Percentiles rank a stretch among this genome's conserved stretches.
Conservation (phyloP, 92 coral and sea anemone species). For the Phenganax marumi region DNA sequence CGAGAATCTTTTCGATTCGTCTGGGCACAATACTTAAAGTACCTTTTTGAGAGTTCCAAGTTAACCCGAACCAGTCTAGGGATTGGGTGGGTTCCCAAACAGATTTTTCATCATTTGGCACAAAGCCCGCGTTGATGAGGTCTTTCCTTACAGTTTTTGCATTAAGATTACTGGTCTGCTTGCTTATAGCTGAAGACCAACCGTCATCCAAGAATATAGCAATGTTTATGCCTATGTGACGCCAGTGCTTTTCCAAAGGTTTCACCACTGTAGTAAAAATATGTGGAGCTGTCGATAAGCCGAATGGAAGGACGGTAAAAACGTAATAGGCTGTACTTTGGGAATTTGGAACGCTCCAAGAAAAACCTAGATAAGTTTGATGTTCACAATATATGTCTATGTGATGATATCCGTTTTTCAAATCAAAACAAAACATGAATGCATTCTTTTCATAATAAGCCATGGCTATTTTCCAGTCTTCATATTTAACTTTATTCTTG, state of each 20-base stretch:
- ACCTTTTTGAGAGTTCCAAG: constrained; percentile 50
- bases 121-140: constrained; percentile 41
- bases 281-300: constrained; percentile 23
- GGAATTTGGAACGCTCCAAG: too few species aligned
- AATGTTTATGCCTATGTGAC: not conserved
- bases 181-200: not conserved
- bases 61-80: constrained; percentile 57
- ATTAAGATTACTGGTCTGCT: not conserved
- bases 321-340: not conserved
- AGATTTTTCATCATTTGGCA: constrained; percentile 55
- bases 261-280: constrained; percentile 3
- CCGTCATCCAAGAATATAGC: constrained; percentile 12
- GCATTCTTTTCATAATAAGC: too few species aligned
- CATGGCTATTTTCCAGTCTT: too few species aligned
- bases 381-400: too few species aligned
- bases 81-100: constrained; percentile 51
- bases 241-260: constrained; percentile 16
- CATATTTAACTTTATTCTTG: too few species aligned
- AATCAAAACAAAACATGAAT: too few species aligned
- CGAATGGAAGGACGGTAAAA: constrained; percentile 17
- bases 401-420: too few species aligned
- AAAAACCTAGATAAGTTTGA: too few species aligned
- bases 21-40: constrained; percentile 44
- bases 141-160: not conserved
- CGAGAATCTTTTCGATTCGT: constrained; percentile 41